Conservation (phyloP, 2,888 invertebrate species). For the Drosophila flavopinicola region DNA sequence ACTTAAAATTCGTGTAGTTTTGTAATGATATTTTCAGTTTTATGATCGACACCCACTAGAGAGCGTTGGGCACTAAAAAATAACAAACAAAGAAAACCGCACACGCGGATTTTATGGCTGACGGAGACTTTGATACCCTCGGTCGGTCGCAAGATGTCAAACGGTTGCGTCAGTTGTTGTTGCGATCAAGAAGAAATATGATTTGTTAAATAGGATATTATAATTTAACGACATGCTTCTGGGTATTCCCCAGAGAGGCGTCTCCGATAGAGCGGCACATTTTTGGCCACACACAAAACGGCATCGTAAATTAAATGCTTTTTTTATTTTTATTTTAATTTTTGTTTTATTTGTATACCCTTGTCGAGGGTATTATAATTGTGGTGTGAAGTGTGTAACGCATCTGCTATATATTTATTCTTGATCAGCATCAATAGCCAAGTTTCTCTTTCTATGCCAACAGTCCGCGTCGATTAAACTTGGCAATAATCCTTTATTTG, state of each 20-base stretch:
- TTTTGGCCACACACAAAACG: constrained; percentile 53
- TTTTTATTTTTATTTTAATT: constrained; percentile 11
- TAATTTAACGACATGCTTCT: constrained; percentile 62
- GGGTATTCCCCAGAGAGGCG: constrained; percentile 62
- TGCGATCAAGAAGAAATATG: constrained; percentile 65
- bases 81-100: constrained; percentile 39
- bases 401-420: no score
- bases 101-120: constrained; percentile 52
- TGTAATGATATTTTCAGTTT: constrained; percentile 24
- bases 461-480: no score
- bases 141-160: constrained; percentile 58
- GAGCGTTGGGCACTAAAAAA: not conserved
- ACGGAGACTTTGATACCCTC: constrained; percentile 16
- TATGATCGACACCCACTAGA: constrained; percentile 35
- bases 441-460: no score
- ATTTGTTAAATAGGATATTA: constrained; percentile 72
- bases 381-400: no score
- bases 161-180: constrained; percentile 56
- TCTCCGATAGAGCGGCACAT: constrained; percentile 19
- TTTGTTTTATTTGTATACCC: constrained; percentile 17
- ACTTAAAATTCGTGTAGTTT: not conserved
- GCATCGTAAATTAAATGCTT: constrained; percentile 46
- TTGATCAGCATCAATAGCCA: no score
- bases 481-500: no score
- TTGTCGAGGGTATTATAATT: no score